phyloP scores from a whole-genome alignment of 2,113 vertebrate species.

The Antechinus stuartii region DNA sequence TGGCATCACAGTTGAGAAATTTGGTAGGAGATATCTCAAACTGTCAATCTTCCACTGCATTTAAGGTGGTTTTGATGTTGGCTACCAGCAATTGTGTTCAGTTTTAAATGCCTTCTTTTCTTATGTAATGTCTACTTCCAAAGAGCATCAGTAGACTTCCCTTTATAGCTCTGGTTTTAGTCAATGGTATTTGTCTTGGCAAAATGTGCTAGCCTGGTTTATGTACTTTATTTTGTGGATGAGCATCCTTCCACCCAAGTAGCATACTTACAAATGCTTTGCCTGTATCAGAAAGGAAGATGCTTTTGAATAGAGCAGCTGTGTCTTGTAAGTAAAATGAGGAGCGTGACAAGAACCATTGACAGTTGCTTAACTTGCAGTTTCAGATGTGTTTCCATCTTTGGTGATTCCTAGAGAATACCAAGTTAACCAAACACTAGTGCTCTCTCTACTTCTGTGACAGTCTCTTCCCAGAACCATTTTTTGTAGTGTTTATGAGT shows the following conservation, averaged over 20 bases:
- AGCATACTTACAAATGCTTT: conserved; percentile 70
- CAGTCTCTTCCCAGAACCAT: neutral
- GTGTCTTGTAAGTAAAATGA: conserved; percentile 32
- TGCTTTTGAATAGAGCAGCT: conserved; percentile 71
- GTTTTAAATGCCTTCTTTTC: conserved; percentile 11
- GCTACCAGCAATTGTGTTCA: neutral
- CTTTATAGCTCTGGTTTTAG: conserved; percentile 44
- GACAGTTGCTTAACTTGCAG: neutral
- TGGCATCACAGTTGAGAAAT: accelerated
- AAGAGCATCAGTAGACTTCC: conserved; percentile 14
- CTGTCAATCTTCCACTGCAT: neutral
- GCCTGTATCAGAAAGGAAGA: conserved; percentile 70
- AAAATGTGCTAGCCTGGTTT: conserved; percentile 59
- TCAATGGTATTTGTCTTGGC: conserved; percentile 68
- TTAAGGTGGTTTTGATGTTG: neutral
- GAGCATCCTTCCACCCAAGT: conserved; percentile 70
- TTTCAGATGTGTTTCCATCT: neutral
- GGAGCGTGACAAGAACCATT: neutral
- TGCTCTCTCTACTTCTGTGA: neutral
- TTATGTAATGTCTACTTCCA: conserved; percentile 30
- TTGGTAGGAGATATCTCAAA: accelerated
- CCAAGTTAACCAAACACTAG: conserved; percentile 12
- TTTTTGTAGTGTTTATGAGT: neutral
- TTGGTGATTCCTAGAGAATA: neutral
- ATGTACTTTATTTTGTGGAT: conserved; percentile 70